phyloP scores from a whole-genome alignment of 92 coral and sea anemone genomes.

The Palythoa grandiflora region DNA sequence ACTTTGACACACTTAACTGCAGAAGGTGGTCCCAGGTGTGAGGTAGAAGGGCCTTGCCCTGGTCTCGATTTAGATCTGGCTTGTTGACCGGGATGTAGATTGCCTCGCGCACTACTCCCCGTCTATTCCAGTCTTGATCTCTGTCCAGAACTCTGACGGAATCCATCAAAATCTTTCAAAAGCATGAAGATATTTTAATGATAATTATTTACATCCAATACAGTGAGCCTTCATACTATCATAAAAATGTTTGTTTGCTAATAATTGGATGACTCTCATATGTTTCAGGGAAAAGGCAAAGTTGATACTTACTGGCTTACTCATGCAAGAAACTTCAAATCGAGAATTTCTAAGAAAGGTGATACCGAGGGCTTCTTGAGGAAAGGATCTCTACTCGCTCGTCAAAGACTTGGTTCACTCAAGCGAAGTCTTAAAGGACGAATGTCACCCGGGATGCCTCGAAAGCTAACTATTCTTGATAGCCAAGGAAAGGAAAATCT shows the following conservation, averaged over 20 bases:
- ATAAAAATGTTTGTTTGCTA: neutral
- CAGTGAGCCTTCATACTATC: no score
- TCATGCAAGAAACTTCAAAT: slow-evolving; percentile 4
- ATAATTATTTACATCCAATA: no score
- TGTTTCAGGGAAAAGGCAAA: slow-evolving; percentile 47
- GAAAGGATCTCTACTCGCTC: neutral
- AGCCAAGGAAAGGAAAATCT: neutral
- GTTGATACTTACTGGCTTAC: slow-evolving; percentile 25
- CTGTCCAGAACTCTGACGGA: no score
- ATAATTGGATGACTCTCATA: neutral
- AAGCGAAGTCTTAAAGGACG: slow-evolving; percentile 3
- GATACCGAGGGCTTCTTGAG: neutral
- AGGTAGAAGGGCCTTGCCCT: no score
- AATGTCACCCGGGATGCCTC: slow-evolving; percentile 31
- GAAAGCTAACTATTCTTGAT: slow-evolving; percentile 4
- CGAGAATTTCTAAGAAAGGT: neutral
- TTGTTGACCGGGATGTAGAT: no score
- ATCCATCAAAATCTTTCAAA: no score
- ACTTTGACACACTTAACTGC: no score
- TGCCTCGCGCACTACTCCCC: no score
- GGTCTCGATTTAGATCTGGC: no score
- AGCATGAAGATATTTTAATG: no score
- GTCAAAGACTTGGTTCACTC: neutral
- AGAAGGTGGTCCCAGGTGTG: no score
- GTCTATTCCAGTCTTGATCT: no score